Conservation (phyloP, 2,113 vertebrate species). For the Rattus rattus region DNA sequence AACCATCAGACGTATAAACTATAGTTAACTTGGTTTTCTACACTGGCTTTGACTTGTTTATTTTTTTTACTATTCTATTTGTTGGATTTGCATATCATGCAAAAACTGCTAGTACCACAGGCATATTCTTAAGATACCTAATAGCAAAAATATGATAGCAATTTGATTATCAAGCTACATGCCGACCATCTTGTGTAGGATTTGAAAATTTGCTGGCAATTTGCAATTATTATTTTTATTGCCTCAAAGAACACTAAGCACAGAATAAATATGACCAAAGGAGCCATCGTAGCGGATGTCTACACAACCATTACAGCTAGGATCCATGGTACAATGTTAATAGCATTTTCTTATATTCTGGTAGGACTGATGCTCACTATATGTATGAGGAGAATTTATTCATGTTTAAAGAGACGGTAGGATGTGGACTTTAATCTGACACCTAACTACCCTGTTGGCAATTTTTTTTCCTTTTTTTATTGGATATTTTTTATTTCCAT, state of each 20-base stretch:
- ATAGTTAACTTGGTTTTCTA: neutral
- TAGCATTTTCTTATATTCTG: neutral
- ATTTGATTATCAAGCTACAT: neutral
- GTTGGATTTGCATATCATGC: neutral
- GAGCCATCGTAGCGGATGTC: conserved; percentile 13
- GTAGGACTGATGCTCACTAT: neutral
- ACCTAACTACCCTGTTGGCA: neutral
- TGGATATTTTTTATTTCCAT: too few species aligned
- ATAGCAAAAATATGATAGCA: neutral
- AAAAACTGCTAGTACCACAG: neutral
- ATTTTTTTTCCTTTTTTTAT: neutral
- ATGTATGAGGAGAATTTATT: neutral
- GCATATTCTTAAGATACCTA: neutral
- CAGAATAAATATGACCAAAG: conserved; percentile 55
- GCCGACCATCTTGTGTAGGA: conserved; percentile 27
- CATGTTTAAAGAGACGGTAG: neutral
- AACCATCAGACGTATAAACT: neutral
- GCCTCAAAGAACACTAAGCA: conserved; percentile 37
- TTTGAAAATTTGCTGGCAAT: conserved; percentile 36
- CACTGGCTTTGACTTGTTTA: neutral
- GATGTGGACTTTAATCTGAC: neutral
- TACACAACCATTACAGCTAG: neutral
- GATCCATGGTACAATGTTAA: neutral
- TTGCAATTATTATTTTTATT: conserved; percentile 70
- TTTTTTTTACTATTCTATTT: conserved; percentile 10